Base-by-base conservation (phyloP, 2,888 invertebrate species). In the Ectropis crepuscularia region DNA sequence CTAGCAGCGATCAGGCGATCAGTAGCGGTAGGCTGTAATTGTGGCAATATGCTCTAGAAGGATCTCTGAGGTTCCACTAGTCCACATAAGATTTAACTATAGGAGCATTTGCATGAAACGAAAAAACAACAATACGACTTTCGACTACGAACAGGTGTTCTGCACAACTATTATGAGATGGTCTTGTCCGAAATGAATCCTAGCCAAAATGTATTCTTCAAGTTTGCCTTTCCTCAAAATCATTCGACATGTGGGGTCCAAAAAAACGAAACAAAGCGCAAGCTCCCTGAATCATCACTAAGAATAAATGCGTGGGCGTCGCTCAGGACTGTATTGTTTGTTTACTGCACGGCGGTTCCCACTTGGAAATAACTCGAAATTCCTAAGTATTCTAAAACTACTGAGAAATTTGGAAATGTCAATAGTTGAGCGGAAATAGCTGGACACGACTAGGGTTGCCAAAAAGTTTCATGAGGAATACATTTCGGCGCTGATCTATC, bases 281-380 rank as follows among this genome's bases (percentile, higher is more conserved):
- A 47, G 5, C 28, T 37, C 48, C 53, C 49, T 54, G 54, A 63
- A 51, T 63, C 53, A 63, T 42, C 57, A 41, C 47, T 37, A 12
- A 45, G 47, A 59, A 63, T 55, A 64, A 41, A 46, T 57, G 60
- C 57, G 64, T 65, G 43, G 64, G 64, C 60, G 64, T 45, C 64
- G 7, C 60, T 53, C 60, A 49, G 42, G 9, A 11, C 12, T 38
- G 50, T 41, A 42, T 51, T 61, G 53, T 65, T 65, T 61, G 12
- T 28, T 53, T 46, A 55, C 8, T 42, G 48, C 57, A 58, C 53
- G 57, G 38, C 49, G 49, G 65, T 62, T 38, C 47, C 61, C 53
- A 53, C 64, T 65, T 47, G 47, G 47, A 61, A 53, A 46, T 58
- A 50, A 54, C 60, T 48, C 43, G 9, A 61, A 57, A 63, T 57